Base-by-base conservation (phyloP, 2,113 vertebrate genomes). In the Toxostoma redivivum region DNA sequence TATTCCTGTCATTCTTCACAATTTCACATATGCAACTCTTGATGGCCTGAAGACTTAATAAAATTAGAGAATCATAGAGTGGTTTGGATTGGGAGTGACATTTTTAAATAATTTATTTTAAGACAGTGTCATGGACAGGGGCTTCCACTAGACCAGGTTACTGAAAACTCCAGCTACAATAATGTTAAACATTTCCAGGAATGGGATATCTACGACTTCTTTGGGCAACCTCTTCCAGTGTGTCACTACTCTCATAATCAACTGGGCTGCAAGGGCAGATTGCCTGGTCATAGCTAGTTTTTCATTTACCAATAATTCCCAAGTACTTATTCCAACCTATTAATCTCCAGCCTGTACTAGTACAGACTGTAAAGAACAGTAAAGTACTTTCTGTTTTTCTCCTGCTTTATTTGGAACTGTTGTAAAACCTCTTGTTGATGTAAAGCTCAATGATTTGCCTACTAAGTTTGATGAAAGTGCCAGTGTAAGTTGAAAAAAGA, bases 1-100 rank as follows among this genome's bases (percentile, higher is more conserved):
- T 97, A 92, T 97, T 95, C 81, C 51, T 94, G 84, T 93, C 82
- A 84, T 95, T 97, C 78, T 94, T 95, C 80, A 95, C 65, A 94
- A 62, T 95, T 61, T 96, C 83, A 93, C 25, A 92, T 81, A 64
- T 72, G 38, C 40, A 96, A 93, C 33, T 94, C 21, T 53, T 67
- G 25, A 31, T 37, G 14, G 22, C 15, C 15, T 88, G 89, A 95
- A 97, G 84, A 67, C 65, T 40, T 60, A 8, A 28, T 74, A 95
- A 51, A 79, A 61, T 35, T 38, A 61, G 12, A 66, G 18, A 71
- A 53, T 57, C 13, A 22, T 15, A 47, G 18, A 67, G 57, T 28
- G 5, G 10, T 47, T 89, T 61, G 30, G 3, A n/a, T 11, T 61
- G 15, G 4, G 5, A 83, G 7, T 9, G 19, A 61, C 7, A 2